Evolutionary conservation across 1,140 invertebrate genomes (phyloP), one percentile per base, ranked within the genome.

Genomic region (Papilio polytes): DNA sequence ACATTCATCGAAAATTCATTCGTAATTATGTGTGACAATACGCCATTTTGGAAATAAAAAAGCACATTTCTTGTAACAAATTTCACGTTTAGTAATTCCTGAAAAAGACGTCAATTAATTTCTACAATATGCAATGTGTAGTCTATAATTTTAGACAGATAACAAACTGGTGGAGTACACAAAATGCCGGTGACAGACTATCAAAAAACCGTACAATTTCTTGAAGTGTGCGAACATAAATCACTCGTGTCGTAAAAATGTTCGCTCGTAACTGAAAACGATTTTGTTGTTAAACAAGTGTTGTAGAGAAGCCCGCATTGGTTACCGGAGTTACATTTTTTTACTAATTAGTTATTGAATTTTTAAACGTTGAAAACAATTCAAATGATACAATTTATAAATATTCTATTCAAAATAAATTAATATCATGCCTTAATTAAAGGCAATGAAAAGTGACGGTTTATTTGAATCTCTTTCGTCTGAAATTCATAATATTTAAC

Each of bases 231-330:
- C n/a, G 59, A 20, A 82, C 63, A 44, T 82, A 82, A 82, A 82
- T 82, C 81, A 78, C 66, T 80, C 72, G 12, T 51, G 81, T 78
- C 56, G 78, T 82, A 82, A 82, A 82, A 80, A 73, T 80, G 78
- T 76, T 76, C 41, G 15, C 46, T 76, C 20, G 44, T 76, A 76
- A 76, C 74, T 76, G 74, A 76, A 76, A 76, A 76, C 74, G 22
- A 51, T 48, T 76, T 76, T 53, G n/a, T 46, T 76, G 20, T 22
- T 74, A n/a, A 76, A 76, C 74, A 76, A 46, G 46, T 48, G 22
- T 73, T 73, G 70, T 76, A 46, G 41, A 44, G 9, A 76, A 73
- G 36, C 31, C 41, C 41, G 74, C 12, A 44, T 46, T 51, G 46
- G 13, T 70, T 70, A 31, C 63, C 12, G 63, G 4, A 31, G 22